Conservation (phyloP, 2,113 vertebrate genomes). For the Hemichromis elongatus region DNA sequence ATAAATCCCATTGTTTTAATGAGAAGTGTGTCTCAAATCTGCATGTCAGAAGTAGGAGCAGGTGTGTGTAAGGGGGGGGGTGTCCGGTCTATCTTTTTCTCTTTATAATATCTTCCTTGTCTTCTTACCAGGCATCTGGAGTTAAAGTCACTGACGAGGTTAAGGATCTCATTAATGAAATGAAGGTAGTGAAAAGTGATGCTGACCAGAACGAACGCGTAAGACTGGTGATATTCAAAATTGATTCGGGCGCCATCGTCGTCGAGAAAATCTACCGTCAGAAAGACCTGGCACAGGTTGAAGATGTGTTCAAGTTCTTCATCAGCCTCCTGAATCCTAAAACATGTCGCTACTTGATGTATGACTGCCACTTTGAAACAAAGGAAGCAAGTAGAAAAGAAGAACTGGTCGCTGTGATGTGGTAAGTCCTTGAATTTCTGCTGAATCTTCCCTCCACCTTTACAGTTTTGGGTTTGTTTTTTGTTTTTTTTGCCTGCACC, state of each 20-base stretch:
- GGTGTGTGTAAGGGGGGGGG: not conserved
- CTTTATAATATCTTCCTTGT: not conserved
- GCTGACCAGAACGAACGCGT: constrained; percentile 53
- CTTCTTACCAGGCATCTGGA: constrained; percentile 77
- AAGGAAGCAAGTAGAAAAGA: constrained; percentile 73
- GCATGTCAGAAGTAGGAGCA: not conserved
- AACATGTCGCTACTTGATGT: constrained; percentile 76
- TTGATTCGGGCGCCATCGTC: constrained; percentile 63
- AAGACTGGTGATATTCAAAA: constrained; percentile 60
- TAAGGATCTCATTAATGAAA: constrained; percentile 53
- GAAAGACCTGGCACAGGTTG: constrained; percentile 57
- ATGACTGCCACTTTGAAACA: constrained; percentile 78
- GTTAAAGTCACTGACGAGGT: constrained; percentile 69
- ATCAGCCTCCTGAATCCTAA: constrained; percentile 28
- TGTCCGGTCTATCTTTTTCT: fast-evolving
- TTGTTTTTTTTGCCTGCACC: not conserved
- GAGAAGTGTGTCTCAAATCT: not conserved
- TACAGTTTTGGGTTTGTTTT: not conserved
- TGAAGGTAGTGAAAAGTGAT: constrained; percentile 72
- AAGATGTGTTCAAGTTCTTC: constrained; percentile 61
- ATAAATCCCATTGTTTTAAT: not conserved
- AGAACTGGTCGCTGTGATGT: constrained; percentile 81
- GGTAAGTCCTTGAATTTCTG: constrained; percentile 60
- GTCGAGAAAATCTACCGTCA: constrained; percentile 61
- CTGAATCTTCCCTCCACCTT: not conserved